Conservation (phyloP, 1,140 invertebrate species). For the Anastrepha obliqua region DNA sequence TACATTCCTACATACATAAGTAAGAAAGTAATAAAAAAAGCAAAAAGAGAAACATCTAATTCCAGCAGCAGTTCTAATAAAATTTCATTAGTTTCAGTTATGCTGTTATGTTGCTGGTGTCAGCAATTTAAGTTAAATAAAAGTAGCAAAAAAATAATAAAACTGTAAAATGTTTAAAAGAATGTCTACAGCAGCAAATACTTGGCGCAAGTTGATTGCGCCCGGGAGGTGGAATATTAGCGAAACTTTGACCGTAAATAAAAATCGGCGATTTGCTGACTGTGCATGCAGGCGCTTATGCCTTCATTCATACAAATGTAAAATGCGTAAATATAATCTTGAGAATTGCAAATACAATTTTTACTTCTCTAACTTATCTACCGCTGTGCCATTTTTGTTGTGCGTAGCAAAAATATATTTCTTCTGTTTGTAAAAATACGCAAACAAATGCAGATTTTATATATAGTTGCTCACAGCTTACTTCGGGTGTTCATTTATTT, state of each 20-base stretch:
- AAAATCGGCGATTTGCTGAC: conserved; percentile 28
- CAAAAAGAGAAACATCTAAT: neutral
- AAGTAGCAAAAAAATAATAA: conserved; percentile 12
- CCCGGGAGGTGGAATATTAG: neutral
- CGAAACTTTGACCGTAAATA: conserved; percentile 32
- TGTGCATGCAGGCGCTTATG: neutral
- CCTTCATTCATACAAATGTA: neutral
- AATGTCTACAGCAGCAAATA: neutral
- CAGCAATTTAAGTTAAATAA: conserved; percentile 41
- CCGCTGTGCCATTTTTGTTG: too few relatives aligned
- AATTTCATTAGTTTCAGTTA: conserved; percentile 30
- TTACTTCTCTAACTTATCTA: neutral
- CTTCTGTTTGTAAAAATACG: too few relatives aligned
- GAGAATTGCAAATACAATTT: neutral
- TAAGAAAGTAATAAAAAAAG: neutral
- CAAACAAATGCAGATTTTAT: too few relatives aligned
- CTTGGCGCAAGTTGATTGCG: neutral
- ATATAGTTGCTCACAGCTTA: too few relatives aligned
- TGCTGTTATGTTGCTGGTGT: conserved; percentile 8
- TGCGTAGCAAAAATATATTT: too few relatives aligned
- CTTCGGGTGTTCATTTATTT: too few relatives aligned
- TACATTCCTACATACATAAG: neutral
- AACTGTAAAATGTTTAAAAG: neutral
- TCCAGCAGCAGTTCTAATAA: conserved; percentile 6
- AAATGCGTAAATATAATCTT: neutral